A percentile compares a stretch with the other conserved stretches of the same genome.
These are phyloP conservation scores for Pachypsylla venusta DNA, from an alignment of 1,140 invertebrate genomes.

Conservation along the genomic window DNA sequence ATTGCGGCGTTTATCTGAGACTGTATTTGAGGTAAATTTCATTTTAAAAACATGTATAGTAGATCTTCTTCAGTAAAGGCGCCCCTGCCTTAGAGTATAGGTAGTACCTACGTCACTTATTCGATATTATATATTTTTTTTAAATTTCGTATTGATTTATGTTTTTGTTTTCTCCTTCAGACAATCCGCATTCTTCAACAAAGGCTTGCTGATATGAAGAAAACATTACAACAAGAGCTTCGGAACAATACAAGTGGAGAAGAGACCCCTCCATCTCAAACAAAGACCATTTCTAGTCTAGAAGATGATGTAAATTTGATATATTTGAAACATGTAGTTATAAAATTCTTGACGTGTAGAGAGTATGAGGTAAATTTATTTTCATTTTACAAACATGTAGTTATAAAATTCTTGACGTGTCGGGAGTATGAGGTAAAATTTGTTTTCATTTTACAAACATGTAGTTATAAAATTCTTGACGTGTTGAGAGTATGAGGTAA, in stretches of 20 bases:
- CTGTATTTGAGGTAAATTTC: no score
- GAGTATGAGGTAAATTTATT: constrained; percentile 61
- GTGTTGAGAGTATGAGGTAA: constrained; percentile 62
- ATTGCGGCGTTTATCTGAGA: no score
- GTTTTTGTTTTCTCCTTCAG: constrained; percentile 36
- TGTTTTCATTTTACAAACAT: no score
- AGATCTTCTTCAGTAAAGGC: no score
- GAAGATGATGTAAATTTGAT: constrained; percentile 67
- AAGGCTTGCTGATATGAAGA: constrained; percentile 72
- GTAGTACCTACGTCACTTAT: no score
- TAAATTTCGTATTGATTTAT: no score
- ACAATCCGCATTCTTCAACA: constrained; percentile 77
- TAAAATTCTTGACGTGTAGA: constrained; percentile 78
- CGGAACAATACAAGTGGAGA: constrained; percentile 32
- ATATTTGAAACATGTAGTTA: constrained; percentile 82
- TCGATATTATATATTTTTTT: neutral
- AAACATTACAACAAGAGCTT: constrained; percentile 74
- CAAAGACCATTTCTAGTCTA: constrained; percentile 22
- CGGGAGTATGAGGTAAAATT: constrained; percentile 57
- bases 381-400: constrained; percentile 82
- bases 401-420: constrained; percentile 80
- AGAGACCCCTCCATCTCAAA: constrained; percentile 29
- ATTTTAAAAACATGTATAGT: no score
- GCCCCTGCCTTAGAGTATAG: no score
- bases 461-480: constrained; percentile 85